Base-by-base conservation (phyloP, 2,888 invertebrate genomes). In the Tubulanus polymorphus region DNA sequence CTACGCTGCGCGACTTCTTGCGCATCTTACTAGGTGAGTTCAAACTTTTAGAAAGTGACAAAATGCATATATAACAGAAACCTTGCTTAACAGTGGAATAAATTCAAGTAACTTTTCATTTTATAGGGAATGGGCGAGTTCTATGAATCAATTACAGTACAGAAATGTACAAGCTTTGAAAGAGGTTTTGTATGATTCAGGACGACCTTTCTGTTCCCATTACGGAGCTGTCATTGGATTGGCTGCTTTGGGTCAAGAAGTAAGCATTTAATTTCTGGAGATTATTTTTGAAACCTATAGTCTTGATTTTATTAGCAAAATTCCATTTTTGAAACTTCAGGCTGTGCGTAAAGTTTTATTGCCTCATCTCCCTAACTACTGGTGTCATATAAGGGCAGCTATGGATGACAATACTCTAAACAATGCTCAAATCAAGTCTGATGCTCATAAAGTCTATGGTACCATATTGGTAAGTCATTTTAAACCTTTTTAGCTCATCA, bases 221-320 rank as follows among this genome's bases (percentile, higher is more conserved):
- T 79, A 79, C 63, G 79, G 79, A 10, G 78, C 78, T 46, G 63
- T 76, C 25, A 69, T 76, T 67, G 77, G 73, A 3, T 63, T 79
- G 6, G 61, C 68, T 8, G 67, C 72, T 20, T 61, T 79, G 18
- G 79, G 79, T 15, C 56, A 66, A 30, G 66, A 73, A 67, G 77
- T 76, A 59, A 60, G 55, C 29, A 23, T 32, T 25, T 35, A 35
- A 35, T 35, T 35, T n/a, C n/a, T 35, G 35, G n/a, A 35, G 35
- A 35, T 35, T 35, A 12, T n/a, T 35, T n/a, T 35, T n/a, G n/a
- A n/a, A 35, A 35, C n/a, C 10, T 35, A 10, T 10, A 35, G 10
- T 10, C 35, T 35, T 35, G n/a, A n/a, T 35, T n/a, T 35, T n/a
- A 35, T 35, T 35, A 12, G 35, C n/a, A n/a, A 12, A 35, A 35